Base-by-base conservation (phyloP, 35 echinoderm and acorn worm genomes). In the Heliocidaris erythrogramma region DNA sequence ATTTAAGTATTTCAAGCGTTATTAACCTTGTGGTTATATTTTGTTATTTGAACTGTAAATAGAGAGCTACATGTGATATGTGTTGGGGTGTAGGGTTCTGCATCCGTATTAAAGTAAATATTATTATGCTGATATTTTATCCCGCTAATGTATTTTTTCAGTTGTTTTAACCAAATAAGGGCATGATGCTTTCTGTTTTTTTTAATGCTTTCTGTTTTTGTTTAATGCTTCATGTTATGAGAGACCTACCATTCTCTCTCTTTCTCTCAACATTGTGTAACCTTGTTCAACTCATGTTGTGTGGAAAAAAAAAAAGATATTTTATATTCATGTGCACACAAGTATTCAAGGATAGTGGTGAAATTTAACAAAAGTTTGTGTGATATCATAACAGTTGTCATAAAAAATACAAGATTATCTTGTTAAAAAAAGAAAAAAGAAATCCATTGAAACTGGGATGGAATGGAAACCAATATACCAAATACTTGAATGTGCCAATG, bases 201-300 rank as follows among this genome's bases (percentile, higher is more conserved):
- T 12, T n/a, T n/a, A n/a, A n/a, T n/a, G n/a, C n/a, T n/a, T n/a
- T n/a, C n/a, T n/a, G n/a, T n/a, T n/a, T n/a, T n/a, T n/a, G n/a
- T n/a, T n/a, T 56, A 11, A 56, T 14, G 52, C 52, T 56, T 56
- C 52, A 14, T 56, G 0, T 56, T 78, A 78, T 78, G 2, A 27
- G 21, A n/a, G 65, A 78, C 2, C 3, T 78, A 27, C 24, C 18
- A 11, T 14, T 60, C 12, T 78, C 27, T 78, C 8, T 78, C 8
- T 78, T 21, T 78, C 27, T 21, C 27, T 78, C 27, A n/a, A n/a
- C 27, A 18, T 27, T 7, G n/a, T 78, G 65, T 78, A 78, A 78
- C 21, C n/a, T 78, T 78, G 65, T 78, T 78, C 65, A 78, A 78
- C 65, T 78, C 65, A 78, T 78, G 65, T 78, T 78, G 65, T 78